These are phyloP conservation scores for Melipona bicolor DNA, from an alignment of 2,888 invertebrate genomes.

Conservation along the genomic window DNA sequence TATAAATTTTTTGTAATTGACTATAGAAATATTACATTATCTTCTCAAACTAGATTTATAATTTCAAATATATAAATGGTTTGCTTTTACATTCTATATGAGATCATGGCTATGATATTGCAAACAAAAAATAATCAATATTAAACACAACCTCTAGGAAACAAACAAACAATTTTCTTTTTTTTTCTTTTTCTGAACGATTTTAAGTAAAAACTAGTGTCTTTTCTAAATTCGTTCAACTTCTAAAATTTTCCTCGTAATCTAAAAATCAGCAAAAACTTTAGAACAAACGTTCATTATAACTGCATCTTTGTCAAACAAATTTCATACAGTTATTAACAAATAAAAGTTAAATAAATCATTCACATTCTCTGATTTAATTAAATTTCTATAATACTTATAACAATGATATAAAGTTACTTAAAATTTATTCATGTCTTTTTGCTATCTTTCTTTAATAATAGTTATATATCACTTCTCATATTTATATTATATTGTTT, in stretches of 20 bases:
- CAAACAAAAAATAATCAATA: not conserved
- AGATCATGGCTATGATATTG: slow-evolving; percentile 25
- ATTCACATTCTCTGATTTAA: slow-evolving; percentile 42
- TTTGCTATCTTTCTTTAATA: slow-evolving; percentile 24
- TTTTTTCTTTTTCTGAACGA: not conserved
- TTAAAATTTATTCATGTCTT: slow-evolving; percentile 45
- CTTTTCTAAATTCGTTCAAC: not conserved
- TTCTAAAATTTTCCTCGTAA: not conserved
- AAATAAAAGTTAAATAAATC: slow-evolving; percentile 22
- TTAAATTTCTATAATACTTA: slow-evolving; percentile 43
- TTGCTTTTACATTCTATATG: slow-evolving; percentile 28
- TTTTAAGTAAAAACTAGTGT: not conserved
- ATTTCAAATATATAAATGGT: not conserved
- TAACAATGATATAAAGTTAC: slow-evolving; percentile 52
- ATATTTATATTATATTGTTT: slow-evolving; percentile 26
- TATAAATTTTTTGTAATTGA: slow-evolving; percentile 52
- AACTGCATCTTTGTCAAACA: slow-evolving; percentile 15
- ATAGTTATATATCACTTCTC: slow-evolving; percentile 36
- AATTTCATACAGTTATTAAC: slow-evolving; percentile 21
- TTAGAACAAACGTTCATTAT: slow-evolving; percentile 6
- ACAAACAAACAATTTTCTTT: not conserved
- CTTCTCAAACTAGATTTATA: slow-evolving; percentile 19
- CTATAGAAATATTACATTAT: slow-evolving; percentile 45
- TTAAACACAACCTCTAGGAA: slow-evolving; percentile 8
- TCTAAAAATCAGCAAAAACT: slow-evolving; percentile 22